These are phyloP conservation scores for Aphelinus atriplicis DNA, from an alignment of 1,140 invertebrate species.

Conservation along the genomic window DNA sequence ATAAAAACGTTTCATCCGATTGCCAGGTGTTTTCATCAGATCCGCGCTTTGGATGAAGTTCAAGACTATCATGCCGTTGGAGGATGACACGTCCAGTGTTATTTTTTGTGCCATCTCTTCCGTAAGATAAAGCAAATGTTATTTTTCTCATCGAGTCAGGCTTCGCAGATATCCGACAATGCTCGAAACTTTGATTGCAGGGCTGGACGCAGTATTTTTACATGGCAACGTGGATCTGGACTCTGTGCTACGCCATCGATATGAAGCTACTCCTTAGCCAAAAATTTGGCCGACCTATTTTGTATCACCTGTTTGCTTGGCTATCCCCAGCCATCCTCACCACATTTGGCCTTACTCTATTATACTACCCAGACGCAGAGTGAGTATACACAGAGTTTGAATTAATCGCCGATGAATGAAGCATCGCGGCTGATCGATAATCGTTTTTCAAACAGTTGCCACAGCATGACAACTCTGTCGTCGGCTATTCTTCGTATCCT, in stretches of 20 bases:
- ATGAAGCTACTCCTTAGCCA: slow-evolving; percentile 76
- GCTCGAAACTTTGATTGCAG: slow-evolving; percentile 63
- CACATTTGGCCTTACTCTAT: slow-evolving; percentile 73
- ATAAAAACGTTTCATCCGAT: neutral
- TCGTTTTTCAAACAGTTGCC: slow-evolving; percentile 72
- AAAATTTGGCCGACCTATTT: slow-evolving; percentile 65
- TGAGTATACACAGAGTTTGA: slow-evolving; percentile 60
- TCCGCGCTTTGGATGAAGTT: slow-evolving; percentile 77
- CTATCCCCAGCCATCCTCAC: slow-evolving; percentile 75
- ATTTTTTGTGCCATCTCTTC: slow-evolving; percentile 79
- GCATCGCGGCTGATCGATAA: neutral
- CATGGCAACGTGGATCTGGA: slow-evolving; percentile 86
- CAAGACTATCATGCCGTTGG: slow-evolving; percentile 72
- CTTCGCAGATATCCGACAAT: no score
- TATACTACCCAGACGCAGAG: slow-evolving; percentile 82
- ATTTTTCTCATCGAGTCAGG: no score
- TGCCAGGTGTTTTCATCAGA: slow-evolving; percentile 75
- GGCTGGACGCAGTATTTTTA: slow-evolving; percentile 88
- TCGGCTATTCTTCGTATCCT: slow-evolving; percentile 74
- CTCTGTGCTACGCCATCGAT: slow-evolving; percentile 83
- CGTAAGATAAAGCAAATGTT: slow-evolving; percentile 64
- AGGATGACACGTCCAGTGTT: slow-evolving; percentile 73
- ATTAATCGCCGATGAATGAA: neutral
- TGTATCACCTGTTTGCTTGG: slow-evolving; percentile 79
- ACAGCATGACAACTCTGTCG: slow-evolving; percentile 70